Base-by-base conservation (phyloP, 2,888 invertebrate genomes). In the Muscina levida region DNA sequence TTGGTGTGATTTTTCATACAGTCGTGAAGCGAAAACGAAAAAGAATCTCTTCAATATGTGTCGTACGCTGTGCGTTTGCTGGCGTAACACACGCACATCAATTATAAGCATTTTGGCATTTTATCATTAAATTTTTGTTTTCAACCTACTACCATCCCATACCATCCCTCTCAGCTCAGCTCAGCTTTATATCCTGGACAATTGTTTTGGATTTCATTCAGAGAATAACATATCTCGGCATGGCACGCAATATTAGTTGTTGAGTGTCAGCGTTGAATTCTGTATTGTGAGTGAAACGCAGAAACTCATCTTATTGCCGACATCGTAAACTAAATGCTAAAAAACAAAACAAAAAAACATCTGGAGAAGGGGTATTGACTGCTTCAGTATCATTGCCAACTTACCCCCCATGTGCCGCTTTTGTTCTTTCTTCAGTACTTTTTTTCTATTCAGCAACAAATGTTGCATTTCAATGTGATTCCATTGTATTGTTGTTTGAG, bases 221-320 rank as follows among this genome's bases (percentile, higher is more conserved):
- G 74, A 42, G 19, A 62, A 74, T 81, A 81, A 81, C 74, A 81
- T 75, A 81, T 77, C 81, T 75, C 68, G 72, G 74, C 81, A 68
- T 81, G 77, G 68, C 81, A 81, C 81, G 81, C 81, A 81, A 81
- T 72, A 74, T 68, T 68, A 56, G 81, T 81, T 81, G 81, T 81
- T 77, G 72, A 81, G 77, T 77, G 68, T 81, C 81, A 81, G 74
- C 57, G 31, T 75, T 65, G 81, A 77, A 75, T 77, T 76, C 53
- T 66, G 57, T 68, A 76, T 46, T 48, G 73, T 44, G 8, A 4
- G 3, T 56, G 13, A 1, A 19, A 22, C 57, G 59, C 19, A 15
- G 22, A 2, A 22, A 15, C 51, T 51, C 51, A 6, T 48, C 17
- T n/a, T n/a, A n/a, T n/a, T n/a, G n/a, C n/a, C n/a, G n/a, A n/a